Conservation (phyloP, 2,888 invertebrate species). For the Nomada flava region DNA sequence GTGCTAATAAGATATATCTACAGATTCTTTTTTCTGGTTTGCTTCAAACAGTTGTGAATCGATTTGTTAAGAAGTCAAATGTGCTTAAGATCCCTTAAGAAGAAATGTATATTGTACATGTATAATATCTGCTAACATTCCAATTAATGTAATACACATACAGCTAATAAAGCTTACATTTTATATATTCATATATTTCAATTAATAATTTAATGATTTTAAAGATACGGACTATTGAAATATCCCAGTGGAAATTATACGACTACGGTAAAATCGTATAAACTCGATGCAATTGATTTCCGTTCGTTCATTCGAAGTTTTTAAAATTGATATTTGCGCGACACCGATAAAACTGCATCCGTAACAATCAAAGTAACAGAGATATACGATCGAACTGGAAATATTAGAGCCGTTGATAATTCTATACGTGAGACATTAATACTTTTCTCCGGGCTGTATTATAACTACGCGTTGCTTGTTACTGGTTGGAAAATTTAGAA, state of each 20-base stretch:
- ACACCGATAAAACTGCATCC: constrained; percentile 5
- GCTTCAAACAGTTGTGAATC: too few species aligned
- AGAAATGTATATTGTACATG: too few species aligned
- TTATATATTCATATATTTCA: too few species aligned
- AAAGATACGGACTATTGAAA: too few species aligned
- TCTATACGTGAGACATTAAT: constrained; percentile 62
- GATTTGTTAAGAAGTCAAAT: too few species aligned
- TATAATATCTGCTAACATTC: too few species aligned
- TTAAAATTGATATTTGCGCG: constrained; percentile 2
- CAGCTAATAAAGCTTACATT: too few species aligned
- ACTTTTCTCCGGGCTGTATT: constrained; percentile 55
- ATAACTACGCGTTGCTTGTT: constrained; percentile 60
- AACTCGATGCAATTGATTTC: constrained; percentile 15
- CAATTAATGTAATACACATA: too few species aligned
- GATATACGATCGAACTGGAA: constrained; percentile 29
- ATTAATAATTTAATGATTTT: too few species aligned
- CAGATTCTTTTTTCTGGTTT: too few species aligned
- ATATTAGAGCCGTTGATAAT: constrained; percentile 50
- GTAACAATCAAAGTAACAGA: neutral
- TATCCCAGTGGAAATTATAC: neutral
- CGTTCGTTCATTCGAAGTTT: constrained; percentile 4
- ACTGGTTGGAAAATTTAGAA: constrained; percentile 65
- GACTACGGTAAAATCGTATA: neutral
- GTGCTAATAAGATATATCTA: too few species aligned
- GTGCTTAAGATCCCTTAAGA: too few species aligned